Conservation (phyloP, 2,113 vertebrate genomes). For the Varanus komodoensis region DNA sequence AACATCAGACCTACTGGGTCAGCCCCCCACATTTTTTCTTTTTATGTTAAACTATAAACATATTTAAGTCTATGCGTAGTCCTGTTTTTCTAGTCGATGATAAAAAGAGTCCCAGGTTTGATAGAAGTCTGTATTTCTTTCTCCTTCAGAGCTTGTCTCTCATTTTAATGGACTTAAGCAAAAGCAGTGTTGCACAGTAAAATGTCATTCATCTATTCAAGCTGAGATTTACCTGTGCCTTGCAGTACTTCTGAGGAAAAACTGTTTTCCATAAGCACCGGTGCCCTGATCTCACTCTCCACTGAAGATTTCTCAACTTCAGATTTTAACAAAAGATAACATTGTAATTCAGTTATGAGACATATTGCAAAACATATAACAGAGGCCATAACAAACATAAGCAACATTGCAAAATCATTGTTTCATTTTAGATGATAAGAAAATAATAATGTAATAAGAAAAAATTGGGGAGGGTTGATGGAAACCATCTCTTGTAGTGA, state of each 20-base stretch:
- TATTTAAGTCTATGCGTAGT: no score
- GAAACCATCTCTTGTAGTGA: not conserved
- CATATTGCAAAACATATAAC: not conserved
- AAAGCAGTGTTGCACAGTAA: not conserved
- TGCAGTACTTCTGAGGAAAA: not conserved
- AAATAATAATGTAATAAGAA: no score
- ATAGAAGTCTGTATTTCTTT: no score
- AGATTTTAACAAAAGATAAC: not conserved
- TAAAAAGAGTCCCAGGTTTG: no score
- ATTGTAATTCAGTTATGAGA: not conserved
- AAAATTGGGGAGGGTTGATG: no score
- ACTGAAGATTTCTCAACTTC: not conserved
- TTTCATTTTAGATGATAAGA: not conserved
- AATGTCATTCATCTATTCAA: no score
- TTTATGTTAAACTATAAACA: no score
- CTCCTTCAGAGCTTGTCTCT: no score
- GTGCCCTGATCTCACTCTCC: not conserved
- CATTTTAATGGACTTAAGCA: no score
- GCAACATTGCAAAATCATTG: not conserved
- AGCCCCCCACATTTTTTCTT: no score
- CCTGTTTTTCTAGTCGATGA: no score
- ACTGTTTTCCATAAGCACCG: not conserved
- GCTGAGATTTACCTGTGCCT: constrained; percentile 7
- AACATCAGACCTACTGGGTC: no score
- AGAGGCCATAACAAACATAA: not conserved